Evolutionary conservation across 2,113 vertebrate species (phyloP).

Genomic region (Corydoras sp.): DNA sequence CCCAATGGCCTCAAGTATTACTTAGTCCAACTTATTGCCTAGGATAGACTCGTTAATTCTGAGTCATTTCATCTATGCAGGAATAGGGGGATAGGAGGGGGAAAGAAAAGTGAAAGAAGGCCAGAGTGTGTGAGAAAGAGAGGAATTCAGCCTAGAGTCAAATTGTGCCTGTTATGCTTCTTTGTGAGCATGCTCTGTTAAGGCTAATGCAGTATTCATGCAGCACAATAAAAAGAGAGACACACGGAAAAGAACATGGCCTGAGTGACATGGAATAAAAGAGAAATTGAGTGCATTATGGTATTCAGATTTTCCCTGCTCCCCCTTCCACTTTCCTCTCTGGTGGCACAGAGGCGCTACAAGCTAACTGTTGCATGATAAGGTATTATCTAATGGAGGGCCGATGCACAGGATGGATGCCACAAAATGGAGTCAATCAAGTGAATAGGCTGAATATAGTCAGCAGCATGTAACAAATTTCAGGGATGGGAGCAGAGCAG

Average conservation of each 20-base stretch:
- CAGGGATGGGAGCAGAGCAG: slow-evolving; percentile 22
- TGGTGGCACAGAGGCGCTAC: slow-evolving; percentile 47
- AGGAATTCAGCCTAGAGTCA: slow-evolving; percentile 52
- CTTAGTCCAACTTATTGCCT: slow-evolving; percentile 53
- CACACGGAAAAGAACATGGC: slow-evolving; percentile 37
- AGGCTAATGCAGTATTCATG: slow-evolving; percentile 56
- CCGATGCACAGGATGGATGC: slow-evolving; percentile 49
- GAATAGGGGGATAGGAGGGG: slow-evolving; percentile 32
- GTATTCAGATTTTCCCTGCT: slow-evolving; percentile 55
- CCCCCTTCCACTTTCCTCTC: slow-evolving; percentile 29
- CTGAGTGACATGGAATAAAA: slow-evolving; percentile 54
- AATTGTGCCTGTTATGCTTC: slow-evolving; percentile 47
- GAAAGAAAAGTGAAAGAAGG: slow-evolving; percentile 13
- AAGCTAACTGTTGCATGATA: slow-evolving; percentile 51
- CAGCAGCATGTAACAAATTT: slow-evolving; percentile 50
- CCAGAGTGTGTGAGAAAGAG: slow-evolving; percentile 23
- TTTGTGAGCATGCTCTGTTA: slow-evolving; percentile 47
- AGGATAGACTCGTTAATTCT: slow-evolving; percentile 63
- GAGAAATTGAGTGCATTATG: slow-evolving; percentile 46
- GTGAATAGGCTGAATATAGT: slow-evolving; percentile 60
- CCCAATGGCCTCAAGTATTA: slow-evolving; percentile 58
- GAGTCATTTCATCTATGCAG: slow-evolving; percentile 54
- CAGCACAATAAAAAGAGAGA: slow-evolving; percentile 41
- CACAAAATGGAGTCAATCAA: slow-evolving; percentile 66
- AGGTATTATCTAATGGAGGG: slow-evolving; percentile 53